Evolutionary conservation across 2,888 invertebrate species (phyloP), one percentile per base, ranked within the genome.

Genomic region (Athalia rosae): DNA sequence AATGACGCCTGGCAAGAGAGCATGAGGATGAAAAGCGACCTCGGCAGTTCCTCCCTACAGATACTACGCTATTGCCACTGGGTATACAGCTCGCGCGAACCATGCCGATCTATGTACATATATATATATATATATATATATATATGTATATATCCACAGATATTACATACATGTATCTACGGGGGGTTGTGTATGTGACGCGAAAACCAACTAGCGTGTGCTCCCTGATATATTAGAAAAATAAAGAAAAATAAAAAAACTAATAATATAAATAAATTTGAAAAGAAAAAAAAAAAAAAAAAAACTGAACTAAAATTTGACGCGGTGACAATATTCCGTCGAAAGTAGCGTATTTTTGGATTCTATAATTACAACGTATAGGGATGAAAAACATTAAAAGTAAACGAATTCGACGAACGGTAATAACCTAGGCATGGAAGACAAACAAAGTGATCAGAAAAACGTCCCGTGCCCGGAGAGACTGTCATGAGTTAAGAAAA

Each of bases 1-100:
- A 71, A 71, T 58, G 58, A 71, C 58, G 58, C 71, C 71, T 71
- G 58, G 71, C 71, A 45, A 71, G 66, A 66, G 71, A 56, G 58
- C 58, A 50, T 11, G 15, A 67, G 58, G 58, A 45, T 45, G 71
- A 71, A 50, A 71, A 71, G 43, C 41, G 43, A 13, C 59, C 59
- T 7, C 59, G 15, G 13, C 59, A 7, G 13, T 15, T 15, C n/a
- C 59, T 15, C 11, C 59, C 11, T 15, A n/a, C 13, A n/a, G 53
- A 11, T 53, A 11, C 53, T 53, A 53, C 53, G 9, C 53, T n/a
- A 8, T n/a, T 53, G 53, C 9, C 53, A 53, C 53, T n/a, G 53
- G 53, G 53, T 8, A 28, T 28, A 28, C 47, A 64, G 47, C 64
- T 64, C 64, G n/a, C 11, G 61, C 45, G 13, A 43, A 7, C 50